Base-by-base conservation (phyloP, 2,113 vertebrate species). In the Upupa epops region DNA sequence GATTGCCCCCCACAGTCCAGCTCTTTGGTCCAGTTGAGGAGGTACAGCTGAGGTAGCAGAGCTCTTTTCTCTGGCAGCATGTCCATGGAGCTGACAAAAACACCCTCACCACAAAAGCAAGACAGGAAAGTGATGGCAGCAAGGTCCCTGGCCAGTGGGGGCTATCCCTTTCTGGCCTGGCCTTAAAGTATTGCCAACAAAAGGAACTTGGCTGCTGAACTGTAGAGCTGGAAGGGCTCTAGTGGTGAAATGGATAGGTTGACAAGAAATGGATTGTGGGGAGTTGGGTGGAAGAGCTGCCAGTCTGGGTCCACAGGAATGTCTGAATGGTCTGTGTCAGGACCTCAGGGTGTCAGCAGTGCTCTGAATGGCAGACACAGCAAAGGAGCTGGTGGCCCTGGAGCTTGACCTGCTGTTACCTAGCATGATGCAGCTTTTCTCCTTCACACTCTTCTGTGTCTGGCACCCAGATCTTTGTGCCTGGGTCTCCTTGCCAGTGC, bases 1-100 rank as follows among this genome's bases (percentile, higher is more conserved):
- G 82, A 73, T 56, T 51, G 42, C 49, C 66, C 51, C n/a, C 42
- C n/a, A 64, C 37, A 77, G 88, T 52, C 60, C 28, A 4, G 74
- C 71, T 31, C 76, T 90, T 88, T 68, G 69, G 5, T 55, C 21
- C 73, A 45, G 63, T 78, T 76, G 40, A 8, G 91, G 77, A 75
- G 87, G 66, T 75, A 86, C 80, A 60, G 88, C 36, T 77, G 11
- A 65, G 58, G 88, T 46, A 70, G 66, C 37, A 42, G 74, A 58
- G 66, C 63, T 94, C 73, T 96, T 94, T 93, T 82, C 74, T 86
- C 92, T 85, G 90, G 86, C 78, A 89, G 51, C 5, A 11, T 76
- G 90, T 95, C 88, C 90, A 29, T 68, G 77, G 86, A 90, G 77
- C 83, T 96, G 90, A 81, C 93, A 93, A 76, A 95, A 18, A 84